Conservation (phyloP, 2,797 vertebrate genomes). For the Kryptolebias ocellatus region DNA sequence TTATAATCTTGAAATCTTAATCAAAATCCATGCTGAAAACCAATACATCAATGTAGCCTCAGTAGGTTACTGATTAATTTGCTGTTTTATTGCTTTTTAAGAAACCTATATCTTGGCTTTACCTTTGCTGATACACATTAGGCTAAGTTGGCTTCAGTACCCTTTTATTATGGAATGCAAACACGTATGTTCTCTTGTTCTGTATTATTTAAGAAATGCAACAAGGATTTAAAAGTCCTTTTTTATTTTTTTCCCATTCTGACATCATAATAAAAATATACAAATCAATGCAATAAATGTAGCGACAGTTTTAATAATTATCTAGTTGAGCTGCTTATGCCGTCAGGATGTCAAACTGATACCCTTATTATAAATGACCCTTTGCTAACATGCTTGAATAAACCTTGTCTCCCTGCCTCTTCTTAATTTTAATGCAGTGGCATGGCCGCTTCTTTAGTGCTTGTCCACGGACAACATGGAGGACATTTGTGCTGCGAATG, state of each 20-base stretch:
- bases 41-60: neutral
- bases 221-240: too few relatives aligned
- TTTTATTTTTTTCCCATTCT: neutral
- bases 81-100: neutral
- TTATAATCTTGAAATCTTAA: neutral
- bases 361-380: constrained; percentile 74
- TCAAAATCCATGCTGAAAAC: neutral
- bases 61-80: neutral
- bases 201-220: neutral
- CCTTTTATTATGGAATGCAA: too few relatives aligned
- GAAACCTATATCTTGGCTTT: neutral
- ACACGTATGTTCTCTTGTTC: neutral
- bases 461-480: constrained; percentile 55
- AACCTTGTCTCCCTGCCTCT: constrained; percentile 59
- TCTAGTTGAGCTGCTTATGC: constrained; percentile 45
- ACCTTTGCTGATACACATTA: neutral
- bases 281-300: neutral
- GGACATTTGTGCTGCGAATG: constrained; percentile 78
- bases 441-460: constrained; percentile 43
- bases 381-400: constrained; percentile 67
- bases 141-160: too few relatives aligned
- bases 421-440: constrained; percentile 52
- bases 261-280: constrained; percentile 3
- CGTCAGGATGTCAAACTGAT: constrained; percentile 62
- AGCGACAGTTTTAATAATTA: constrained; percentile 65